Percentiles rank a stretch among this genome's conserved stretches.
phyloP scores from a whole-genome alignment of 2,797 vertebrate species.

The Pangasius larnaudii region DNA sequence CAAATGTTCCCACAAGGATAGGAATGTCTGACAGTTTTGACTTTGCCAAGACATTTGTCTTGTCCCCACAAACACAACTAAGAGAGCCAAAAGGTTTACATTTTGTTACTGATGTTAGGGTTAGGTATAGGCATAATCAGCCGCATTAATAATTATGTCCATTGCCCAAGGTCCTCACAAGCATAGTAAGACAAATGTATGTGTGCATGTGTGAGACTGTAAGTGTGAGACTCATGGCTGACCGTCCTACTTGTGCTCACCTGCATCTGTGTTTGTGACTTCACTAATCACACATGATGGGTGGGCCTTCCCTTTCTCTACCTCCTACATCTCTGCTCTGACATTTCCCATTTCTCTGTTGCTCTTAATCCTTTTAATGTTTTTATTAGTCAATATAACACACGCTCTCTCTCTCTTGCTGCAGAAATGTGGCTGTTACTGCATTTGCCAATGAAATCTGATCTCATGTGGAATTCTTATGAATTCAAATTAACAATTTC shows the following conservation, averaged over 20 bases:
- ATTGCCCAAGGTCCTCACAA: neutral
- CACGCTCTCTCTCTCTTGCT: neutral
- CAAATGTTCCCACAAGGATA: neutral
- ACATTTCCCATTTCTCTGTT: neutral
- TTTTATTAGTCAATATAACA: neutral
- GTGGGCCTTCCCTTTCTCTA: conserved; percentile 20
- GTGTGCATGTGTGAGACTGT: neutral
- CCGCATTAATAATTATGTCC: neutral
- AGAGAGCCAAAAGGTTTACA: neutral
- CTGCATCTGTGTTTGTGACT: conserved; percentile 64
- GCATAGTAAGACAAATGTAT: neutral
- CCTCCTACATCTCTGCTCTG: neutral
- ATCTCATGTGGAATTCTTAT: neutral
- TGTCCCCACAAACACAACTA: neutral
- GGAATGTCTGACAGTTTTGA: neutral
- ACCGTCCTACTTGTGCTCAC: conserved; percentile 66
- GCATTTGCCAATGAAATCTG: neutral
- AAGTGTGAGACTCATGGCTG: conserved; percentile 50
- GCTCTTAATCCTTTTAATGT: neutral
- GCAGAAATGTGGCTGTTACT: neutral
- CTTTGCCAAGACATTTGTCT: neutral
- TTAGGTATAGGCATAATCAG: too few species aligned
- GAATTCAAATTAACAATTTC: neutral
- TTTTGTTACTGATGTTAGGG: neutral
- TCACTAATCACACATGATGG: conserved; percentile 56